Evolutionary conservation across 2,113 vertebrate genomes (phyloP).

Genomic region (Formicarius rufipectus): DNA sequence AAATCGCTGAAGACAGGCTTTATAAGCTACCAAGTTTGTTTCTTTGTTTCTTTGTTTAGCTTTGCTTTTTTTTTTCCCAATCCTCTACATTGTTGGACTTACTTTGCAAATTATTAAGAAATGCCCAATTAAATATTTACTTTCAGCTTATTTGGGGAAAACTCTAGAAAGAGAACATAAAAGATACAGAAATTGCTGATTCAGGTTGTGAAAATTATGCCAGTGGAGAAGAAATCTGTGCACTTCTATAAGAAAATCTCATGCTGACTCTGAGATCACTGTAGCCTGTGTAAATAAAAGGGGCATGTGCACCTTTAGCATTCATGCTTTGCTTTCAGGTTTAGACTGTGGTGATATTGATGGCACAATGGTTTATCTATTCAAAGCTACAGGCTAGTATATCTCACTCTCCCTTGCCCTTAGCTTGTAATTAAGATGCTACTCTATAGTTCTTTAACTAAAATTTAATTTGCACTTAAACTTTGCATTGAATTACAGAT

Average conservation of each 20-base stretch:
- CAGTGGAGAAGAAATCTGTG: background rate
- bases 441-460: background rate
- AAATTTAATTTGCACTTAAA: background rate
- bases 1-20: background rate
- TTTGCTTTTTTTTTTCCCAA: background rate
- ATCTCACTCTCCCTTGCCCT: background rate
- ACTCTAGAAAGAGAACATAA: background rate
- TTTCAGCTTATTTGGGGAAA: background rate
- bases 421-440: background rate
- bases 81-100: background rate
- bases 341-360: background rate
- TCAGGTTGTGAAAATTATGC: background rate
- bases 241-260: background rate
- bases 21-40: background rate
- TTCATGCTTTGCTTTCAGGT: background rate
- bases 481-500: background rate
- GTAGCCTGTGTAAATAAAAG: background rate
- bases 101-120: background rate
- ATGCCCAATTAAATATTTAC: background rate
- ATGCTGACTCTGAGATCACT: background rate
- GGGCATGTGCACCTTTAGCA: background rate
- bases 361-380: background rate
- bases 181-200: background rate
- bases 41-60: background rate
- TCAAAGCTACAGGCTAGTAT: background rate